These are phyloP conservation scores for Dorcus hopei DNA, from an alignment of 2,888 invertebrate species.

Conservation along the genomic window DNA sequence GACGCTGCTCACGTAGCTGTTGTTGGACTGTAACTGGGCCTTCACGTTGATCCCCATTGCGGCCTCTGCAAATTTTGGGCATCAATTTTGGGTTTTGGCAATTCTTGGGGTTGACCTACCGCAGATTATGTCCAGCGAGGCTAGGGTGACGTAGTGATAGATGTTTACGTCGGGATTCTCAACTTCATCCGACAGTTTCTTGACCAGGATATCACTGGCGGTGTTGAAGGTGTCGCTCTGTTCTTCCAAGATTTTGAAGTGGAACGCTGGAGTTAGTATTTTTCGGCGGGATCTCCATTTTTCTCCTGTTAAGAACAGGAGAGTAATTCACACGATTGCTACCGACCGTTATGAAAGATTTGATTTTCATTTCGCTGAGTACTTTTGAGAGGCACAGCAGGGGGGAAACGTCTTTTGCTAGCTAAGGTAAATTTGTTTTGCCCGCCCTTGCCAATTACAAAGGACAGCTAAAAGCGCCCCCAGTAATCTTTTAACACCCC, in stretches of 20 bases:
- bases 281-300: conserved; percentile 33
- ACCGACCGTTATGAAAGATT: not conserved
- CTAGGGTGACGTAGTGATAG: conserved; percentile 33
- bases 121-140: conserved; percentile 38
- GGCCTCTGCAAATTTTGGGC: conserved; percentile 58
- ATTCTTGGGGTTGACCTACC: conserved; percentile 26
- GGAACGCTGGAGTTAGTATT: conserved; percentile 36
- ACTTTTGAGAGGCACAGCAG: too few relatives aligned
- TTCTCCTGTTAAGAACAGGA: conserved; percentile 16
- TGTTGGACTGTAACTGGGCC: conserved; percentile 66
- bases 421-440: too few relatives aligned
- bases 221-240: conserved; percentile 34
- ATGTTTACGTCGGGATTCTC: conserved; percentile 34
- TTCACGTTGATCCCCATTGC: conserved; percentile 77
- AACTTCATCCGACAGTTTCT: conserved; percentile 24
- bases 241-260: conserved; percentile 36
- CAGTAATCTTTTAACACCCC: not conserved
- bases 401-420: too few relatives aligned
- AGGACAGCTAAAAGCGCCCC: too few relatives aligned
- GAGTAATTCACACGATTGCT: not conserved
- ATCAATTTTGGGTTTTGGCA: too few relatives aligned
- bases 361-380: too few relatives aligned
- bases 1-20: conserved; percentile 70
- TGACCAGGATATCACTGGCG: conserved; percentile 29
- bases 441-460: too few relatives aligned